Evolutionary conservation across 1,140 invertebrate genomes (phyloP), one percentile per base, ranked within the genome.

Genomic region (Sinella curviseta): DNA sequence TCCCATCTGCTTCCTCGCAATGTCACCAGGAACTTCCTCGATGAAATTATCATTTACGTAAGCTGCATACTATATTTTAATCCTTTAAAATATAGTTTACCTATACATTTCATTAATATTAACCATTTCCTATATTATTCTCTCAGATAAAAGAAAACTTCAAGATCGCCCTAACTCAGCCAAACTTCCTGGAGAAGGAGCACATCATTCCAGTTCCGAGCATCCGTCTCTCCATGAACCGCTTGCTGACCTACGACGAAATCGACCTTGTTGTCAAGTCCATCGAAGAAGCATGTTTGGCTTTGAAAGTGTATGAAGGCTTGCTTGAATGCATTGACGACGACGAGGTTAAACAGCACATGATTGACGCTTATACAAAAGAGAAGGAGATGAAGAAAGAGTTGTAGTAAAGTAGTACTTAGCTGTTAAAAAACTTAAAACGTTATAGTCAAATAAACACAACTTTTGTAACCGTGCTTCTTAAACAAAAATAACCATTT

Each of bases 121-220:
- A 48, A 8, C 39, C 8, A 48, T 12, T 12, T 48, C 39, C n/a
- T 79, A 30, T 75, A 77, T 77, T 79, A 57, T 65, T 65, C 83
- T n/a, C 85, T 14, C 86, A 93, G 88, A 91, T 91, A 74, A 86
- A 90, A 76, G 86, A 90, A 20, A 87, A 89, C 76, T 90, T 90
- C 55, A 36, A 60, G 20, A 87, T 93, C 16, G 92, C 91, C 14
- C 83, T 92, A n/a, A 88, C 90, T 1, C 86, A 90, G 12, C 89
- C 92, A 0, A 87, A 89, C 20, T 93, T 93, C 84, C 85, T 93
- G 2, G 87, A 91, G 12, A 87, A 89, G 17, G 92, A 94, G 84
- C 85, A 88, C 16, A 86, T 88, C 14, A 88, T 90, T 55, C 90
- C 90, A 4, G 88, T 89, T 81, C 91, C 92, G 17, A 92, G 91